Evolutionary conservation across 2,888 invertebrate species (phyloP).

Genomic region (Spisula solida): DNA sequence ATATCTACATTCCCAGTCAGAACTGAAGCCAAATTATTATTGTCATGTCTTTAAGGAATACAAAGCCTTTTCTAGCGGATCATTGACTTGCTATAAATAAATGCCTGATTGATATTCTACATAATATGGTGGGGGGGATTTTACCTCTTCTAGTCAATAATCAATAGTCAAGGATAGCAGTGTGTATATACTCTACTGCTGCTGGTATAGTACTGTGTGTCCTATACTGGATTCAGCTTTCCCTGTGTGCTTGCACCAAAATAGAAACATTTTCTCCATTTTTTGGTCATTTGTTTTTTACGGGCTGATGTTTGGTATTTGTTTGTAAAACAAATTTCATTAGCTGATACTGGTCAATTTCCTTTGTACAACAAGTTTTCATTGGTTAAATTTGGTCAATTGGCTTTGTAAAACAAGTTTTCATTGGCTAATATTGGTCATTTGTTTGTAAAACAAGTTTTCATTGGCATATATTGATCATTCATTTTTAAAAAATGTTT

Average conservation of each 20-base stretch:
- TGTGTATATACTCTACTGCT: background rate
- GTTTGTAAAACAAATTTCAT: no score
- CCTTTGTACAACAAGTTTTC: background rate
- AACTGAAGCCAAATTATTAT: background rate
- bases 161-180: background rate
- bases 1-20: background rate
- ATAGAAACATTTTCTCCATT: background rate
- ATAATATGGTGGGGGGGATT: background rate
- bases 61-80: background rate
- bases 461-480: no score
- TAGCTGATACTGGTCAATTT: no score
- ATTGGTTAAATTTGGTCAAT: no score
- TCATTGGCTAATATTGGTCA: no score
- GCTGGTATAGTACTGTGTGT: background rate
- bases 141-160: conserved; percentile 1
- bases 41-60: background rate
- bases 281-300: background rate
- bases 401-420: no score
- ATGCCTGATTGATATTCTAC: conserved; percentile 13
- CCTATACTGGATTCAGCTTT: background rate
- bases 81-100: conserved; percentile 12
- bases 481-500: no score
- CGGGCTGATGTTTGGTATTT: no score
- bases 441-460: no score
- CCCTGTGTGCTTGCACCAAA: background rate